Conservation (phyloP, 92 coral and sea anemone species). For the Plumapathes pennacea region DNA sequence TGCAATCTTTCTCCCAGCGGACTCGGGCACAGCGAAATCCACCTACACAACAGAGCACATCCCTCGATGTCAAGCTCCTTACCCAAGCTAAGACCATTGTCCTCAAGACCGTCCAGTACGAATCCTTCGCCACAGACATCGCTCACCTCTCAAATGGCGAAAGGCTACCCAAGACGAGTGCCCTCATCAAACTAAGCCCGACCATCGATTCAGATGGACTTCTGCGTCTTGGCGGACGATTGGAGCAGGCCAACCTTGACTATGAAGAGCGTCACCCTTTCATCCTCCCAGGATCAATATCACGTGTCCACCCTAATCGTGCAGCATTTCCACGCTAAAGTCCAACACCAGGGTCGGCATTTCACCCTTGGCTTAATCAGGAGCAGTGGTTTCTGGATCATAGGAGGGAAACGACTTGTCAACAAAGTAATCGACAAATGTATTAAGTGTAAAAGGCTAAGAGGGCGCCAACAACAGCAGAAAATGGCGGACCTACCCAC, state of each 20-base stretch:
- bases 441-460: slow-evolving; percentile 9
- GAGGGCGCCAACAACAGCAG: background rate
- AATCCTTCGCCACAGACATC: slow-evolving; percentile 18
- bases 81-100: slow-evolving; percentile 9
- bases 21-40: background rate
- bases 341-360: slow-evolving; percentile 14
- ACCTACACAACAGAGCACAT: background rate
- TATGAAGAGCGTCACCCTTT: slow-evolving; percentile 5
- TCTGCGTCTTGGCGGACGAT: slow-evolving; percentile 23
- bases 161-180: slow-evolving; percentile 17
- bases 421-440: slow-evolving; percentile 11
- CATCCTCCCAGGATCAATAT: slow-evolving; percentile 14
- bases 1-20: no score
- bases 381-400: slow-evolving; percentile 13
- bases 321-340: background rate
- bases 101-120: slow-evolving; percentile 13
- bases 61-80: no score
- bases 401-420: slow-evolving; percentile 2
- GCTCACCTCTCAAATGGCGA: background rate
- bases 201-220: slow-evolving; percentile 12
- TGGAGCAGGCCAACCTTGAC: slow-evolving; percentile 1
- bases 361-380: slow-evolving; percentile 16
- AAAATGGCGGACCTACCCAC: slow-evolving; percentile 14
- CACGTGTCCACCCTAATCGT: slow-evolving; percentile 4
- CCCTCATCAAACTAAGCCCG: slow-evolving; percentile 18